Conservation (phyloP, 2,797 vertebrate genomes). For the Catamblyrhynchus diadema region DNA sequence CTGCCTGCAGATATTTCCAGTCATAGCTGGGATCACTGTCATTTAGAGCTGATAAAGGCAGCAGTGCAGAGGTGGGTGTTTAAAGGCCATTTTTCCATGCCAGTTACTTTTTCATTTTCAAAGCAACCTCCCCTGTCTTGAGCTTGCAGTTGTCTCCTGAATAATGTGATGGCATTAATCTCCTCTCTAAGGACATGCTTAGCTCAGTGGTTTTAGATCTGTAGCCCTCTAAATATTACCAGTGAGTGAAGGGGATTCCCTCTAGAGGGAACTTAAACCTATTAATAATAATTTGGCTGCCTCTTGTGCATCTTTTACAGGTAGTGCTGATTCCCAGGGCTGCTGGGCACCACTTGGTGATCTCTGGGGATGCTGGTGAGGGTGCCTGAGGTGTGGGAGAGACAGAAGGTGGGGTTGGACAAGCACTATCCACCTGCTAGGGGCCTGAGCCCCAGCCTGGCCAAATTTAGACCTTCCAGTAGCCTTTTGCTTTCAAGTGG, state of each 20-base stretch:
- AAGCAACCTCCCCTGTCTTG: not conserved
- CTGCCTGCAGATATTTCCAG: not conserved
- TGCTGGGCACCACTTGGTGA: not conserved
- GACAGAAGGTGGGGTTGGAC: not conserved
- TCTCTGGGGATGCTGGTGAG: accelerated
- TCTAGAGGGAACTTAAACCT: constrained; percentile 17
- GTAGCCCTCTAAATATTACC: constrained; percentile 26
- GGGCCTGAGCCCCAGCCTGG: not conserved
- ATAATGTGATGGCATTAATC: constrained; percentile 27
- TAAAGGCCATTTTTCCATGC: not conserved
- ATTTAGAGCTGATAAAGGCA: not conserved
- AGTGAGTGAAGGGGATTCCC: not conserved
- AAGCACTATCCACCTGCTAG: accelerated
- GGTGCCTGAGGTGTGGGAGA: not conserved
- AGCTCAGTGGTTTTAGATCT: constrained; percentile 29
- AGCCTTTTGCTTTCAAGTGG: not conserved
- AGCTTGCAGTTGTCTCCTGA: constrained; percentile 3
- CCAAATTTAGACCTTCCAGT: not conserved
- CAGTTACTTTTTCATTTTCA: constrained; percentile 9
- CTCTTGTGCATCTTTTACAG: not conserved
- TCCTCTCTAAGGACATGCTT: not conserved
- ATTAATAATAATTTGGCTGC: not conserved
- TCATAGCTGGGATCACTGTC: not conserved
- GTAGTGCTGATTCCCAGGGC: not conserved
- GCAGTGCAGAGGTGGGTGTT: not conserved